A percentile compares a stretch with the other conserved stretches of the same genome.
Conservation (phyloP, 2,113 vertebrate genomes). For the Hydrochoerus hydrochaeris region DNA sequence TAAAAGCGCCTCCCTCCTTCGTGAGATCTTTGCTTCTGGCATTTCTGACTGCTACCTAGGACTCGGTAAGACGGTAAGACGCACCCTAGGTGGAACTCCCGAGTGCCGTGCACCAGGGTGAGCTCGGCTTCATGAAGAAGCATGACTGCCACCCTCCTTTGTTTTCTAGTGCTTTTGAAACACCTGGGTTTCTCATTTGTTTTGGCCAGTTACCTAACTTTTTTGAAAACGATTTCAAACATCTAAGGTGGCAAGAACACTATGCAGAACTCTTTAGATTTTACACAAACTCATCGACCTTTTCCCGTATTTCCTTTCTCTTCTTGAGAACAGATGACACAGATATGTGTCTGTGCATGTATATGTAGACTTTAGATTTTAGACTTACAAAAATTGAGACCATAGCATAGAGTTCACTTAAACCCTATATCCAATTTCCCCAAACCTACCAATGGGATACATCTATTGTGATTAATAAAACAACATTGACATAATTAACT, state of each 20-base stretch:
- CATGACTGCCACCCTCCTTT: not conserved
- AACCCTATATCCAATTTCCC: not conserved
- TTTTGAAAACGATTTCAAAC: not conserved
- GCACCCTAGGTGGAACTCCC: no score
- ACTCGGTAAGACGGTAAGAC: not conserved
- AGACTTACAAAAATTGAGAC: not conserved
- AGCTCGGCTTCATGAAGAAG: not conserved
- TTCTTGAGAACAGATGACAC: not conserved
- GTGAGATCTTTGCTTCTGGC: not conserved
- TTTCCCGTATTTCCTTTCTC: not conserved
- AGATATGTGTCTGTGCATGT: not conserved
- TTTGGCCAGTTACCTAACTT: not conserved
- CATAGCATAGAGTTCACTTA: not conserved
- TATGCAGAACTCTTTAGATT: not conserved
- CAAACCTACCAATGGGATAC: not conserved
- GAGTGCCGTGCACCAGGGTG: not conserved
- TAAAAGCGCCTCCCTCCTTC: not conserved
- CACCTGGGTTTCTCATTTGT: not conserved
- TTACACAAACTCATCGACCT: not conserved
- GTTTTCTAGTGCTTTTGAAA: not conserved
- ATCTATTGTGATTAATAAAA: not conserved
- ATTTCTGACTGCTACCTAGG: not conserved
- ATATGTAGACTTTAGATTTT: not conserved
- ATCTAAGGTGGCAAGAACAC: not conserved
- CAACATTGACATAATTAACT: not conserved